Evolutionary conservation across 2,888 invertebrate genomes (phyloP), one percentile per base, ranked within the genome.

Genomic region (Drosophila ezoana): DNA sequence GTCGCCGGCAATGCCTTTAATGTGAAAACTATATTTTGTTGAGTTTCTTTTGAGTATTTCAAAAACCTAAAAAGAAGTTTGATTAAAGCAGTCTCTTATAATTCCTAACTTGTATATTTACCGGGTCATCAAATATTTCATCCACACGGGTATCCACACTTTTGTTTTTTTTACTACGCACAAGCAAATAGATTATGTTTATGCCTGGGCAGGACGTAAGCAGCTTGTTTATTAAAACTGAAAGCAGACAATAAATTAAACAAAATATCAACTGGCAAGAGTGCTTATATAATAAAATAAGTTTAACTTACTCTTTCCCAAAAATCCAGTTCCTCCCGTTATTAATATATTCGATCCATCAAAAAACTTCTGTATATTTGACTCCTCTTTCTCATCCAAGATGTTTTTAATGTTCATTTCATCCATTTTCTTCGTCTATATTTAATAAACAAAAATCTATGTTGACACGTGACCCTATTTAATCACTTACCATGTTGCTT

Each of bases 61-160:
- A 35, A 61, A 61, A 40, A 61, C 33, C 61, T 61, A 23, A 0
- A 47, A 61, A 20, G 32, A 3, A 2, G 1, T 5, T 45, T 37
- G 8, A 16, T 40, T 40, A 11, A 9, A 40, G 8, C 8, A 28
- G 0, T 8, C 13, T 16, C 9, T n/a, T 14, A 10, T 9, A 10
- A 18, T 33, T 4, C 5, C 1, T 0, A 11, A 6, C 1, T 8
- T 8, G 18, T 20, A 20, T 18, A 58, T 33, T 61, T 61, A 59
- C 61, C 61, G 61, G 61, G 9, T 61, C 61, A 3, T 40, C 40
- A 40, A 61, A 61, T 16, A 61, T 40, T 74, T 95, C 94, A 16
- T 95, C 95, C 52, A 95, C 91, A 71, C 96, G 93, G 0, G 94
- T 93, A 76, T 94, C 94, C 13, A 95, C 93, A 77, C 95, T 94